These are phyloP conservation scores for Athalia rosae DNA, from an alignment of 2,888 invertebrate genomes.

Conservation along the genomic window DNA sequence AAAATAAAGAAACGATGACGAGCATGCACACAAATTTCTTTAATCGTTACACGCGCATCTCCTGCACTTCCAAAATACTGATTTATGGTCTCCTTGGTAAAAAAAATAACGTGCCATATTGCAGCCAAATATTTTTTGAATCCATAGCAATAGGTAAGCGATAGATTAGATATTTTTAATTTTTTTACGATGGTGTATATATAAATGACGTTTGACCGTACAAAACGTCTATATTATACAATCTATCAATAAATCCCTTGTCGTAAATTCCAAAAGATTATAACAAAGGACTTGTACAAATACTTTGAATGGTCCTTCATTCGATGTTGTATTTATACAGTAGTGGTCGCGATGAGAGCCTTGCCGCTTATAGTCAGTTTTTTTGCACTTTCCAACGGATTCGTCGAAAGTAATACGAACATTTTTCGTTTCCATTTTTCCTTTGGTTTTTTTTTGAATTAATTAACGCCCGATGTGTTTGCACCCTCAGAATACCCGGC, in stretches of 20 bases:
- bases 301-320: conserved; percentile 6
- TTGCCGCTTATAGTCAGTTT: conserved; percentile 19
- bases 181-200: background rate
- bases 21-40: too few relatives aligned
- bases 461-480: background rate
- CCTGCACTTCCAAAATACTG: too few relatives aligned
- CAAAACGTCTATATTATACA: conserved; percentile 1
- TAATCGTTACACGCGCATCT: too few relatives aligned
- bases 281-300: background rate
- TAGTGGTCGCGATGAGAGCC: conserved; percentile 18
- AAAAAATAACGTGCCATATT: too few relatives aligned
- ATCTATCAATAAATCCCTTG: background rate
- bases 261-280: conserved; percentile 8
- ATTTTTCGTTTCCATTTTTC: too few relatives aligned
- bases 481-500: background rate
- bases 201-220: background rate
- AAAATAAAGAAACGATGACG: background rate
- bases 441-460: too few relatives aligned
- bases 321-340: conserved; percentile 4
- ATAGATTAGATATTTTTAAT: background rate
- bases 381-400: conserved; percentile 19
- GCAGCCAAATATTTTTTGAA: too few relatives aligned
- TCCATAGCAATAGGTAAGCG: background rate
- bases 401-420: background rate
- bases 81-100: too few relatives aligned